Evolutionary conservation across 2,797 vertebrate species (phyloP), one percentile per base, ranked within the genome.

Genomic region (Xerus rutilus): DNA sequence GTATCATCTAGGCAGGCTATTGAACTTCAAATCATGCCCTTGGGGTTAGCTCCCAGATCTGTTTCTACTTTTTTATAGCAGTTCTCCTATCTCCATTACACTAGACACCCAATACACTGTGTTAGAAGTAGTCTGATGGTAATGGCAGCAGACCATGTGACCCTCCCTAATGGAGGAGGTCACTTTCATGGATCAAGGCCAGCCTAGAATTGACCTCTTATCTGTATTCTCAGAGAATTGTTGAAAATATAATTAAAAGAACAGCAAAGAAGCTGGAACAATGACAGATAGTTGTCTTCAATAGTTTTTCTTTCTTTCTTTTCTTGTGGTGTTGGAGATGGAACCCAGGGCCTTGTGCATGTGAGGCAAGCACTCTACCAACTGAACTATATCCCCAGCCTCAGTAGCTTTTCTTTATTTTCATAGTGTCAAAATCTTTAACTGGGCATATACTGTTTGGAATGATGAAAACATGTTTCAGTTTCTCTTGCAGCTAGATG

Each of bases 51-150:
- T 92, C 11, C 39, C 9, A 79, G 67, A 89, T 23, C 18, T 74
- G 12, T 91, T 96, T 72, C 28, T 95, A 28, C 52, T 59, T 88
- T 89, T 94, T 84, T 20, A 64, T 65, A 91, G n/a, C n/a, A 91
- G 84, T 77, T 96, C 47, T 89, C 39, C 67, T 91, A 43, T 84
- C 3, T 69, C n/a, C 35, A 79, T 92, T 92, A 65, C 32, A 92
- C 39, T 62, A 28, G 77, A 95, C 7, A 73, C 47, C 78, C 70
- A 86, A 73, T 52, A 43, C 17, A 47, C 45, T 43, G 35, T 88
- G 91, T 89, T 89, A 91, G 73, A 86, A 70, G 64, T 69, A 49
- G 23, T 88, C 32, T 88, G 21, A 74, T 45, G 23, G 17, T 91
- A 17, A 64, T 96, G n/a, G 69, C 49, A 86, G 28, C 9, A 73